Evolutionary conservation across 2,113 vertebrate species (phyloP), one percentile per base, ranked within the genome.

Genomic region (Uropsilus gracilis): DNA sequence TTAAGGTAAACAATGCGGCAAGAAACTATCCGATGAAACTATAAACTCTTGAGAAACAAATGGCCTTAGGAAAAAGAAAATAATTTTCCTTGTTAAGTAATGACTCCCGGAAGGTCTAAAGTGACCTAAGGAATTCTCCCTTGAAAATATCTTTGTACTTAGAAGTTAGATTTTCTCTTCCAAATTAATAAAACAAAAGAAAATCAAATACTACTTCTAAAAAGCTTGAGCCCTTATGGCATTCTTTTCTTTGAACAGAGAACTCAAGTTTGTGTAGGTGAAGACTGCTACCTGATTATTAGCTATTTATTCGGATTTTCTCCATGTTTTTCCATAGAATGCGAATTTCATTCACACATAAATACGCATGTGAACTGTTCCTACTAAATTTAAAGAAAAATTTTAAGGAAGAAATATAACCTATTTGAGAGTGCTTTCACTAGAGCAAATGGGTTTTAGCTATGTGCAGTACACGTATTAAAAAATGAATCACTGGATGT

Each of bases 281-380:
- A 95, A 82, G 37, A 42, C 46, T 83, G 39, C 69, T 69, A 16
- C 61, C 81, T 85, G 76, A 34, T 34, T 42, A 83, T 64, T 75
- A 75, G 69, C 55, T 24, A 73, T 64, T 64, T 90, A 72, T 83
- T 84, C 72, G 30, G 92, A 55, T 84, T 76, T 91, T 81, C 66
- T 89, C 46, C 37, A 18, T 9, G 66, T 64, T 32, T 46, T 92
- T 77, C 63, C 86, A 84, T 64, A 81, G 53, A 84, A 81, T 91
- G 71, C 34, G 91, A 89, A 91, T 88, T 88, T 75, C 92, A 90
- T 30, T 71, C 55, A n/a, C 44, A 87, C n/a, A 88, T 32, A 95
- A 17, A 92, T 12, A 48, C 46, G 14, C 64, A 66, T 32, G 34
- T 89, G 86, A 71, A 91, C 53, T 57, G 53, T 69, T 80, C 50